Base-by-base conservation (phyloP, 2,113 vertebrate species). In the Cynocephalus volans region DNA sequence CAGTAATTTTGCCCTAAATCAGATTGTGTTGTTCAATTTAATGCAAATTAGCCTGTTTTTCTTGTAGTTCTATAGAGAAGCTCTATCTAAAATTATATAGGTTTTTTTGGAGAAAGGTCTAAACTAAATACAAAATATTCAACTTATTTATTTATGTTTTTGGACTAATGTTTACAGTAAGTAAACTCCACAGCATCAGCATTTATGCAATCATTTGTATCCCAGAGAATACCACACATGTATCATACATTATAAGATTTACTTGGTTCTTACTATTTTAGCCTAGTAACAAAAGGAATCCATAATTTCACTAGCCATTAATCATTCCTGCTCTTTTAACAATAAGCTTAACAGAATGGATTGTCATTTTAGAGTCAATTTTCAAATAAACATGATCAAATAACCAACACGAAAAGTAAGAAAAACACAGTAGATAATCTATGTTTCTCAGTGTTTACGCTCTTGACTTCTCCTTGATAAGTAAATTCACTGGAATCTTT, bases 221-320 rank as follows among this genome's bases (percentile, higher is more conserved):
- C n/a, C 17, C 75, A 64, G 70, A 76, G 14, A 87, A 92, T 67
- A 48, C 41, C 88, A 90, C 28, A 79, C 14, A 45, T 86, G 8
- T 70, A 52, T 60, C 31, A 81, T 26, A 60, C 26, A 89, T 91
- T 62, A 24, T 50, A 95, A 96, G 41, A 69, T 92, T 96, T 92
- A 95, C 69, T 56, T 93, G 75, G 18, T 45, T 75, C 56, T 92
- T 81, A 83, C 12, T 45, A 3, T 94, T 81, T 67, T 65, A 92
- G 15, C 60, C 36, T 81, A 81, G 54, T 90, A 97, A 95, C 96
- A 97, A 97, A 90, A 93, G 81, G 41, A 97, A 97, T 97, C 96
- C 33, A 97, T 97, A 97, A 97, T 90, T 97, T 95, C 65, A 92
- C 36, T 81, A 52, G 36, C 88, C 75, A 96, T 98, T 97, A 97